Evolutionary conservation across 1,140 invertebrate genomes (phyloP), one percentile per base, ranked within the genome.

Genomic region (Hydropsyche tenuis): DNA sequence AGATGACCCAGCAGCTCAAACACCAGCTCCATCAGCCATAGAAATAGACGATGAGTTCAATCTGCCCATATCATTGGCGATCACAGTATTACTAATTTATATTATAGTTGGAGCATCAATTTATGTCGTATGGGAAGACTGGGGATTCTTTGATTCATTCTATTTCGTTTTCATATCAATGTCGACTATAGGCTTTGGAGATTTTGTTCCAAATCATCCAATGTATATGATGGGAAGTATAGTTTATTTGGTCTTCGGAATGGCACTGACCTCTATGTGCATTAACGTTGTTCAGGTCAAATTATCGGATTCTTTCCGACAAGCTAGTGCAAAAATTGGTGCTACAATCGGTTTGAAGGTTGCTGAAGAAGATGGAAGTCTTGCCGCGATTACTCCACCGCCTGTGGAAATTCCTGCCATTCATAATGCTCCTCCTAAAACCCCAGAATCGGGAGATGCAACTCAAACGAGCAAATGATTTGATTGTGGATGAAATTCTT

Each of bases 151-250:
- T 74, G 92, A 95, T 72, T 91, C 94, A 0, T 96, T 97, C 80
- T 98, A 98, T 80, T 98, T 97, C 79, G 93, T 97, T 11, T 97
- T 96, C 80, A 95, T 97, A 76, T 96, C 94, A 0, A 94, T 97
- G 89, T 94, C 94, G 0, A 97, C 96, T 0, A 96, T 98, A 72
- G 95, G 88, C 9, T 96, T 97, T 78, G 96, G 96, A 48, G 96
- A 98, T 84, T 89, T 92, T 75, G 93, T 96, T 3, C 95, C 95
- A 3, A 85, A 90, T 80, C 90, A 96, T 85, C 94, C 95, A 11
- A 89, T 95, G 80, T 96, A 92, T 78, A 96, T 98, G 91, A 94
- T 97, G 89, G 88, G 90, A 64, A 95, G 95, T 14, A 97, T 97
- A 77, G 88, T 97, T 20, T 98, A 98, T 81, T 84, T 99, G 27